Evolutionary conservation across 2,797 vertebrate species (phyloP), one percentile per base, ranked within the genome.

Genomic region (Uromys caudimaculatus): DNA sequence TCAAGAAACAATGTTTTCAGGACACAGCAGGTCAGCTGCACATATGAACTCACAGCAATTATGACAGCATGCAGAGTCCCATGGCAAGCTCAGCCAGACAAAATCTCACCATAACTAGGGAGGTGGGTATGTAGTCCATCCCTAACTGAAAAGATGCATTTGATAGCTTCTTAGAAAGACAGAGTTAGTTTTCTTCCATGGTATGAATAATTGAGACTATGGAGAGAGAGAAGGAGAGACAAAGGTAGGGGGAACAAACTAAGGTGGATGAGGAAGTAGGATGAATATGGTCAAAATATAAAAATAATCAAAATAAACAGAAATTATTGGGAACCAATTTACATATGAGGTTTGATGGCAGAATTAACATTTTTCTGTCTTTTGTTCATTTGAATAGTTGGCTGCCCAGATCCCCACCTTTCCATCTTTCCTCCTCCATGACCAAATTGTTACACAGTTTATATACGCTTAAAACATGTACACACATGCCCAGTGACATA

Each of bases 261-360:
- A 27, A n/a, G 44, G 21, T 50, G 32, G 62, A 19, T 3, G 9
- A 12, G 32, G 21, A 86, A 23, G 21, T 69, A 7, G 58, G 27
- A 9, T 62, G 81, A 82, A 62, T 44, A 62, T 62, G 44, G 6
- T 16, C 32, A 52, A 52, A 17, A 52, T n/a, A n/a, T 4, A 85
- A 67, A 85, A 67, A 62, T 23, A 64, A 35, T 60, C 1, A 84
- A 85, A 71, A 71, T 71, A 71, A 71, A 32, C 35, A 14, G 21
- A 50, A 64, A n/a, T 93, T 6, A 86, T 32, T 21, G 96, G 47
- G 38, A 52, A 41, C 78, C 58, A 86, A 62, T 89, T 94, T 96
- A 81, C 32, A 89, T 7, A 7, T 77, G 69, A 88, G 21, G 8
- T 50, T 17, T 44, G 21, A 76, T 16, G 14, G 50, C 11, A 52